Evolutionary conservation across 2,797 vertebrate genomes (phyloP).

Genomic region (Enteromius radiatus): DNA sequence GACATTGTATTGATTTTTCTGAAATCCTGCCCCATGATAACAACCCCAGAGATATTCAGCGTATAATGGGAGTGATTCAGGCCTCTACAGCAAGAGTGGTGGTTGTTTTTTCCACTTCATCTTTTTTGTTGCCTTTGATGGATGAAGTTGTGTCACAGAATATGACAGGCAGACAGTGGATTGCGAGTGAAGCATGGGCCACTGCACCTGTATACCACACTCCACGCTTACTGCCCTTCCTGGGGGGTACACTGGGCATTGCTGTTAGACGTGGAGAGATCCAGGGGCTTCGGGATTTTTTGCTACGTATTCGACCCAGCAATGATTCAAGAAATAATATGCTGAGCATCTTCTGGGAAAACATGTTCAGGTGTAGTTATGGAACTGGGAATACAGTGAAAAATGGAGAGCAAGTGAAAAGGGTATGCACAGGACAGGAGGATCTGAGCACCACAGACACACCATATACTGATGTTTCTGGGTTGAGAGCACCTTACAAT

Average conservation of each 20-base stretch:
- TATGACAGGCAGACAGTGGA: constrained; percentile 4
- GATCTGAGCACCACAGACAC: not conserved
- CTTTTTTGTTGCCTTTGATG: constrained; percentile 58
- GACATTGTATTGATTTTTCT: constrained; percentile 69
- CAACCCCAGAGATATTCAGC: constrained; percentile 47
- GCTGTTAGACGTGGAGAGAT: constrained; percentile 73
- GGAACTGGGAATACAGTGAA: not conserved
- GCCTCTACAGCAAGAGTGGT: constrained; percentile 60
- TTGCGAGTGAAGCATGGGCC: constrained; percentile 5
- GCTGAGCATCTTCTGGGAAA: constrained; percentile 50
- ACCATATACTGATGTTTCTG: constrained; percentile 1
- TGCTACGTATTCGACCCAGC: constrained; percentile 52
- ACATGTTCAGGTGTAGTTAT: constrained; percentile 58
- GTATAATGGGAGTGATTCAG: constrained; percentile 48
- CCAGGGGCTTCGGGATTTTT: constrained; percentile 64
- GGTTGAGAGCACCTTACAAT: constrained; percentile 5
- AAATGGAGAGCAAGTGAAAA: constrained; percentile 24
- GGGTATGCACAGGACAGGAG: constrained; percentile 56
- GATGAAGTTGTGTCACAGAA: constrained; percentile 53
- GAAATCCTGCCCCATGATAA: constrained; percentile 67
- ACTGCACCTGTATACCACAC: constrained; percentile 49
- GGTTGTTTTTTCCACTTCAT: constrained; percentile 53
- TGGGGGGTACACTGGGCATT: constrained; percentile 59
- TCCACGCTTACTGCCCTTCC: constrained; percentile 37
- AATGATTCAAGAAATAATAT: constrained; percentile 49